phyloP scores from a whole-genome alignment of 2,888 invertebrate species.

The Phalera bucephala region DNA sequence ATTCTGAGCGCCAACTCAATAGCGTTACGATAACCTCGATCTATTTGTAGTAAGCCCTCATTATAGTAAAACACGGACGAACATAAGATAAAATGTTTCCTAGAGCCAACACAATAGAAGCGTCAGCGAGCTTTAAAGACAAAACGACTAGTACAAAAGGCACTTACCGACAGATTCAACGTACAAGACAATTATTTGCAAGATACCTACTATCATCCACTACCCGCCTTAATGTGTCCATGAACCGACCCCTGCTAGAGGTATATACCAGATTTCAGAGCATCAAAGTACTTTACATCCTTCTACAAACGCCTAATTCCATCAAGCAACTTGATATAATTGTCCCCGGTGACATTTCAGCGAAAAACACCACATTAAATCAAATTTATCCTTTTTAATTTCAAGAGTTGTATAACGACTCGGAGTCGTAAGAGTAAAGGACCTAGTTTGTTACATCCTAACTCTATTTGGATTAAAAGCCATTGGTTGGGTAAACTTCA shows the following conservation, averaged over 20 bases:
- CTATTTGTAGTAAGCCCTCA: no score
- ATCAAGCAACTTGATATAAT: not conserved
- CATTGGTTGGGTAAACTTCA: slow-evolving; percentile 14
- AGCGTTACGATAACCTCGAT: no score
- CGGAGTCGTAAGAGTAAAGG: not conserved
- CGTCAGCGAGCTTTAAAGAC: not conserved
- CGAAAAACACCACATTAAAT: not conserved
- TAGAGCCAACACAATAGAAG: slow-evolving; percentile 1
- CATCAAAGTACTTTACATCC: not conserved
- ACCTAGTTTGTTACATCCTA: slow-evolving; percentile 12
- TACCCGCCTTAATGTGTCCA: not conserved
- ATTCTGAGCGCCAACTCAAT: no score
- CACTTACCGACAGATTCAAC: slow-evolving; percentile 6
- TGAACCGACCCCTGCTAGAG: not conserved
- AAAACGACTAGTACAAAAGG: slow-evolving; percentile 4
- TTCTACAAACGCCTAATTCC: not conserved
- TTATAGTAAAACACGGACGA: not conserved
- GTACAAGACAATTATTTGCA: slow-evolving; percentile 12
- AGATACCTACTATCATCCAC: slow-evolving; percentile 6
- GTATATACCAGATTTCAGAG: not conserved
- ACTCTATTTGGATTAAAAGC: slow-evolving; percentile 12
- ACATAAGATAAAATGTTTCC: not conserved
- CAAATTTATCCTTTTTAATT: slow-evolving; percentile 11
- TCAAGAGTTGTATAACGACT: slow-evolving; percentile 3
- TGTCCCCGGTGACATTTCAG: not conserved